phyloP scores from a whole-genome alignment of 1,140 invertebrate genomes.

The Dufourea novaeangliae region DNA sequence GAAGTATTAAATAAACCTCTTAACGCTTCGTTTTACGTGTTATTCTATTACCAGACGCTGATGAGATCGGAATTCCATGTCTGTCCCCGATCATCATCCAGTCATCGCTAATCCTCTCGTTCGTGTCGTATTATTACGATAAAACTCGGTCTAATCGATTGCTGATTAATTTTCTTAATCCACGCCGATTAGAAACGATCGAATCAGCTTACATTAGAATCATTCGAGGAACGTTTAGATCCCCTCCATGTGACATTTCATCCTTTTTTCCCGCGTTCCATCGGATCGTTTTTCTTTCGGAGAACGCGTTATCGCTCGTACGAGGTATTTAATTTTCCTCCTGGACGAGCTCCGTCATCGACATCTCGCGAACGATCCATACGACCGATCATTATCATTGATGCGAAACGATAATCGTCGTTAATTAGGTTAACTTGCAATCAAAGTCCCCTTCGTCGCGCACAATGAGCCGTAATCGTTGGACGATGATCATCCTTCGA shows the following conservation, averaged over 20 bases:
- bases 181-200: background rate
- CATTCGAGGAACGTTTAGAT: background rate
- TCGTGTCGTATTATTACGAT: too few relatives aligned
- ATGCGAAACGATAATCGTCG: constrained; percentile 33
- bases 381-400: constrained; percentile 76
- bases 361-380: background rate
- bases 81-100: too few relatives aligned
- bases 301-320: background rate
- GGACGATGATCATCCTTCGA: constrained; percentile 35
- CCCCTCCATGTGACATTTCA: background rate
- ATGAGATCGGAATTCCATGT: too few relatives aligned
- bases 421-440: constrained; percentile 42
- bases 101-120: too few relatives aligned
- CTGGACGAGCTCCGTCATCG: background rate
- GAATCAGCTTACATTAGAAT: background rate
- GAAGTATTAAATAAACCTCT: too few relatives aligned
- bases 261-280: background rate
- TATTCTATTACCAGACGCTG: too few relatives aligned
- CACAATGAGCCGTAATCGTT: constrained; percentile 47
- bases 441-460: constrained; percentile 36
- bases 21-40: too few relatives aligned
- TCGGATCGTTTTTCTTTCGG: background rate
- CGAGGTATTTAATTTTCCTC: constrained; percentile 12
- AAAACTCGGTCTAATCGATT: background rate
- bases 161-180: constrained; percentile 3